Conservation (phyloP, 2,888 invertebrate genomes). For the Parapristionchus giblindavisi region DNA sequence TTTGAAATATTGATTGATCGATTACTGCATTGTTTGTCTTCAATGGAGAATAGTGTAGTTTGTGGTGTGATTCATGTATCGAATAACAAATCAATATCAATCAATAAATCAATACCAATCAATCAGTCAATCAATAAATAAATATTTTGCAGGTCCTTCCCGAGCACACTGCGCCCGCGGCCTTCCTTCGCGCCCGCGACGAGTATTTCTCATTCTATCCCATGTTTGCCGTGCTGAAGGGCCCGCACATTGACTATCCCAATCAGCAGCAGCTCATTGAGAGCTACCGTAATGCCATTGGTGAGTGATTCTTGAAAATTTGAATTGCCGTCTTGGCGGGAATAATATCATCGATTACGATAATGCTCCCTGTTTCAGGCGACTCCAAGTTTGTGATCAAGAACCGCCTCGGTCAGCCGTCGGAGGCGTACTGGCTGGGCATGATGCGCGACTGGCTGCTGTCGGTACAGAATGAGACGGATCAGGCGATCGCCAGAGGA, state of each 20-base stretch:
- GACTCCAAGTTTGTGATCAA: conserved; percentile 65
- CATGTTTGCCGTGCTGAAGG: conserved; percentile 93
- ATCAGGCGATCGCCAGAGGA: conserved; percentile 49
- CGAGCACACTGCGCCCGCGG: conserved; percentile 88
- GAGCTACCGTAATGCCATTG: conserved; percentile 60
- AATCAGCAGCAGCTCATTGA: conserved; percentile 77
- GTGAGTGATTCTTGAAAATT: conserved; percentile 39
- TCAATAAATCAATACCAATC: too few relatives aligned
- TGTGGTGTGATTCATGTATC: too few relatives aligned
- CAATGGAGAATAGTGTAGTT: too few relatives aligned
- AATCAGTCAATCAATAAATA: too few relatives aligned
- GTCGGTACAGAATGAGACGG: conserved; percentile 70
- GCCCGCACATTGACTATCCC: conserved; percentile 82
- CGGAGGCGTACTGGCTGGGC: conserved; percentile 85
- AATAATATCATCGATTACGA: neutral
- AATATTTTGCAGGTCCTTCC: conserved; percentile 51
- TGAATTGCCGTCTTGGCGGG: neutral
- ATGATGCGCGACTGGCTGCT: conserved; percentile 91
- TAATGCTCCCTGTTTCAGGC: conserved; percentile 41
- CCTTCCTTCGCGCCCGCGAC: conserved; percentile 89
- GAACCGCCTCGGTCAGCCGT: conserved; percentile 79
- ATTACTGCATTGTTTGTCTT: too few relatives aligned
- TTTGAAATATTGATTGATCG: too few relatives aligned
- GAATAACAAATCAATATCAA: too few relatives aligned
- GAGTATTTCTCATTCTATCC: conserved; percentile 94